These are phyloP conservation scores for Calcarius ornatus DNA, from an alignment of 2,113 vertebrate genomes.

Conservation along the genomic window DNA sequence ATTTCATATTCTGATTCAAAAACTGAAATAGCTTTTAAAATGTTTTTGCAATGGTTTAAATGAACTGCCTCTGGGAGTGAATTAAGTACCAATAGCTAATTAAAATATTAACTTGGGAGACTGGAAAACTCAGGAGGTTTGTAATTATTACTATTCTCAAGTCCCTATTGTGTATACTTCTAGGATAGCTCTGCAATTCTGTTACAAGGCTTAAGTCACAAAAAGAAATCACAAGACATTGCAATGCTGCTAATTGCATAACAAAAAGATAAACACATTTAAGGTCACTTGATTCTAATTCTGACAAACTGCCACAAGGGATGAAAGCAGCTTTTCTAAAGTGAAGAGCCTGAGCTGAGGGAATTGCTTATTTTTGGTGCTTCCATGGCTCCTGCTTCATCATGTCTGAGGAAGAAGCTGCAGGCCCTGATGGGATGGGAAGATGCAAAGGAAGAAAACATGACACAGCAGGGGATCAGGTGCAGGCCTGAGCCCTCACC, in stretches of 20 bases:
- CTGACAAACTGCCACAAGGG: conserved; percentile 4
- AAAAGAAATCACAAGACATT: background rate
- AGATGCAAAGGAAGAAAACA: background rate
- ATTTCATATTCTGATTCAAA: background rate
- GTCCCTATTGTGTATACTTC: conserved; percentile 24
- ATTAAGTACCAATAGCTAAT: conserved; percentile 44
- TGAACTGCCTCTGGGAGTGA: background rate
- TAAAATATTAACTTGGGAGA: conserved; percentile 48
- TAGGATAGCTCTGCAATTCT: conserved; percentile 1
- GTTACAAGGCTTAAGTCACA: background rate
- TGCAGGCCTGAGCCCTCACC: background rate
- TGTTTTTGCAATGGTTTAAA: background rate
- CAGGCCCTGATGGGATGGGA: background rate
- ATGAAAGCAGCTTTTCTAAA: background rate
- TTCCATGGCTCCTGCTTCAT: background rate
- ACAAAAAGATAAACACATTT: conserved; percentile 28
- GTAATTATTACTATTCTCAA: conserved; percentile 55
- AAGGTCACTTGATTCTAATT: conserved; percentile 18
- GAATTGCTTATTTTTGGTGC: background rate
- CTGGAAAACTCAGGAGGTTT: conserved; percentile 37
- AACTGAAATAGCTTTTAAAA: conserved; percentile 7
- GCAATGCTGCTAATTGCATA: background rate
- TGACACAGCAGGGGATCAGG: background rate
- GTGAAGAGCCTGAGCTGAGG: background rate
- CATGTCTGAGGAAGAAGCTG: fast-evolving